Conservation (phyloP, 1,140 invertebrate species). For the Saxidomus purpurata region DNA sequence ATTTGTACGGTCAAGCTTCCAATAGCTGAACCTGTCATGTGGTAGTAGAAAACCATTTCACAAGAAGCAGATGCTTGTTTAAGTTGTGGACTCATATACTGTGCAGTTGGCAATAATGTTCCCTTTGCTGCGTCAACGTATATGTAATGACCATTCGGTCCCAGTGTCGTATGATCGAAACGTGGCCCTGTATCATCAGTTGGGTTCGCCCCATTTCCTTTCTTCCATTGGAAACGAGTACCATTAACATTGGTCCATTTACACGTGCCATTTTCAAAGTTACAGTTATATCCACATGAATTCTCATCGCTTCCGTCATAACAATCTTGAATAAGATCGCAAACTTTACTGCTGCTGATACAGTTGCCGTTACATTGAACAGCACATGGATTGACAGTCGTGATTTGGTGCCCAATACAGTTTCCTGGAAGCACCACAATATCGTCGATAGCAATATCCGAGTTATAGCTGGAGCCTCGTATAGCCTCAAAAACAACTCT, state of each 20-base stretch:
- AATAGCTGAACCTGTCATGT: slow-evolving; percentile 90
- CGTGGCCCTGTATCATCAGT: slow-evolving; percentile 68
- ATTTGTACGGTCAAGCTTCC: slow-evolving; percentile 79
- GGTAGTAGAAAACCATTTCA: slow-evolving; percentile 89
- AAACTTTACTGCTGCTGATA: slow-evolving; percentile 74
- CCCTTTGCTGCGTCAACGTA: slow-evolving; percentile 89
- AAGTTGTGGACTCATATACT: slow-evolving; percentile 71
- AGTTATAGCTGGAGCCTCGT: slow-evolving; percentile 68
- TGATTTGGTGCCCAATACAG: slow-evolving; percentile 62
- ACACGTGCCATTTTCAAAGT: slow-evolving; percentile 79
- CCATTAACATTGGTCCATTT: slow-evolving; percentile 72
- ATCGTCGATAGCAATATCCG: slow-evolving; percentile 84
- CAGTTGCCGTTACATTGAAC: slow-evolving; percentile 73
- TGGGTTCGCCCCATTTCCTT: slow-evolving; percentile 67
- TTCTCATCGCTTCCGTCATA: slow-evolving; percentile 80
- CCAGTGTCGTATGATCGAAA: slow-evolving; percentile 78
- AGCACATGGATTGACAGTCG: slow-evolving; percentile 70
- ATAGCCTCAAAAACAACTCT: slow-evolving; percentile 76
- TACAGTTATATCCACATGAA: slow-evolving; percentile 78
- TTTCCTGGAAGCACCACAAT: slow-evolving; percentile 67
- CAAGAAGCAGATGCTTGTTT: slow-evolving; percentile 78
- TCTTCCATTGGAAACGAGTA: slow-evolving; percentile 69
- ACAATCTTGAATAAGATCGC: slow-evolving; percentile 83
- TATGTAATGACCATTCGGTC: slow-evolving; percentile 89
- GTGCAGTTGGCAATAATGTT: slow-evolving; percentile 58